Conservation (phyloP, 2,888 invertebrate species). For the Ophioninae sp. region DNA sequence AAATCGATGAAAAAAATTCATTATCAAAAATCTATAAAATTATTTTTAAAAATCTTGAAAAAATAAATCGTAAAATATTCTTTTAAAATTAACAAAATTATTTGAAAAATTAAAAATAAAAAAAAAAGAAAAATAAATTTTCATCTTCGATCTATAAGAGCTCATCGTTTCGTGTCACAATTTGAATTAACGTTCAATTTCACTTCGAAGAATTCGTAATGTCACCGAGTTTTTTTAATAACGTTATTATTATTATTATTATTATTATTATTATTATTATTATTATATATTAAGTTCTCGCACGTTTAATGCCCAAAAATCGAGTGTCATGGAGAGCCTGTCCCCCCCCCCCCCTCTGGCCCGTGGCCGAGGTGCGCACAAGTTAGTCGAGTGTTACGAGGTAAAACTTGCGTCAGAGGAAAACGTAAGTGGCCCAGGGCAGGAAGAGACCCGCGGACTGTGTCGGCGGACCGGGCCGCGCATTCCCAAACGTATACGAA, state of each 20-base stretch:
- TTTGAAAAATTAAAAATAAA: background rate
- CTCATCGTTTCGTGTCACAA: too few species aligned
- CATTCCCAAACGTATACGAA: slow-evolving; percentile 56
- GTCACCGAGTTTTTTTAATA: background rate
- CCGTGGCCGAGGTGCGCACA: too few species aligned
- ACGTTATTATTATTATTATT: too few species aligned
- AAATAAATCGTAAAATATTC: too few species aligned
- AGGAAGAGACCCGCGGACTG: slow-evolving; percentile 27
- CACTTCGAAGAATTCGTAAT: too few species aligned
- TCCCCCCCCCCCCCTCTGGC: slow-evolving; percentile 6
- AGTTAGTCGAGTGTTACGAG: slow-evolving; percentile 47
- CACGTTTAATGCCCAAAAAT: slow-evolving; percentile 27
- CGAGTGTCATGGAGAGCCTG: slow-evolving; percentile 28
- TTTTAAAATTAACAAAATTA: too few species aligned
- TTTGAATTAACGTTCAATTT: too few species aligned
- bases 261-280: too few species aligned
- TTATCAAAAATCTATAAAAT: too few species aligned
- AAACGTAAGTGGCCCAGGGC: slow-evolving; percentile 59
- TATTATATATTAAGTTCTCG: too few species aligned
- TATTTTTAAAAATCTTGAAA: too few species aligned
- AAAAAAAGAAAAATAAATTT: background rate
- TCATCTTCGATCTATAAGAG: background rate
- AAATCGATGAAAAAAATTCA: too few species aligned
- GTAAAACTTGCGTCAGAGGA: slow-evolving; percentile 52
- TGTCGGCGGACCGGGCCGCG: slow-evolving; percentile 43